Evolutionary conservation across 2,888 invertebrate genomes (phyloP).

Genomic region (Euplexia lucipara): DNA sequence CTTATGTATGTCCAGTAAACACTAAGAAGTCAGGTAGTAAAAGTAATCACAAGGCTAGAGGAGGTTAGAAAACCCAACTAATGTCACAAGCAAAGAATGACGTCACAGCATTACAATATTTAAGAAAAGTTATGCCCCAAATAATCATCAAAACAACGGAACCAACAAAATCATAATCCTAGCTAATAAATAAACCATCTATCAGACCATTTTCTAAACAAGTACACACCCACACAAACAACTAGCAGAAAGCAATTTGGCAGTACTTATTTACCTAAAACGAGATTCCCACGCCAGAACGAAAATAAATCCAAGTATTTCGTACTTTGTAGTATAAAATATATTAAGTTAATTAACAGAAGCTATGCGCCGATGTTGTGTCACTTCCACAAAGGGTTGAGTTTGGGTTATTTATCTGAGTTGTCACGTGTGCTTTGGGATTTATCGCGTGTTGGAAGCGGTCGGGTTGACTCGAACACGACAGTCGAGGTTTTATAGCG

Average conservation of each 20-base stretch:
- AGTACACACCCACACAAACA: constrained; percentile 43
- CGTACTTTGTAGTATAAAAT: constrained; percentile 55
- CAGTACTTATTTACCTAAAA: constrained; percentile 54
- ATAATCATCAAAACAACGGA: too few relatives aligned
- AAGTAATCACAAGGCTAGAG: background rate
- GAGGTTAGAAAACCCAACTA: background rate
- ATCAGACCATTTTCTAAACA: constrained; percentile 29
- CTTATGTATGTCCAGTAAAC: background rate
- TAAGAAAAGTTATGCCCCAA: too few relatives aligned
- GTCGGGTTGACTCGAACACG: constrained; percentile 61
- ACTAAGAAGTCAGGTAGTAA: background rate
- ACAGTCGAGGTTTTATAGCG: constrained; percentile 61
- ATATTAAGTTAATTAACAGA: constrained; percentile 65
- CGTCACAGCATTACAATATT: too few relatives aligned
- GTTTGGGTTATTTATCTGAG: constrained; percentile 76
- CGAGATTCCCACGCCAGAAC: constrained; percentile 40
- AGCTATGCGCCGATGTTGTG: constrained; percentile 65
- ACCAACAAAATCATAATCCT: constrained; percentile 32
- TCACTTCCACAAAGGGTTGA: constrained; percentile 62
- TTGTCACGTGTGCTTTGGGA: constrained; percentile 78
- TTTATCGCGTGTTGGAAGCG: constrained; percentile 73
- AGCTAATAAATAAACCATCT: constrained; percentile 26
- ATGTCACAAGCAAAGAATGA: background rate
- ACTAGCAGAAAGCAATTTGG: constrained; percentile 55
- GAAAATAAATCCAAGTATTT: constrained; percentile 52